These are phyloP conservation scores for Trissolcus japonicus DNA, from an alignment of 2,888 invertebrate genomes.

Conservation along the genomic window DNA sequence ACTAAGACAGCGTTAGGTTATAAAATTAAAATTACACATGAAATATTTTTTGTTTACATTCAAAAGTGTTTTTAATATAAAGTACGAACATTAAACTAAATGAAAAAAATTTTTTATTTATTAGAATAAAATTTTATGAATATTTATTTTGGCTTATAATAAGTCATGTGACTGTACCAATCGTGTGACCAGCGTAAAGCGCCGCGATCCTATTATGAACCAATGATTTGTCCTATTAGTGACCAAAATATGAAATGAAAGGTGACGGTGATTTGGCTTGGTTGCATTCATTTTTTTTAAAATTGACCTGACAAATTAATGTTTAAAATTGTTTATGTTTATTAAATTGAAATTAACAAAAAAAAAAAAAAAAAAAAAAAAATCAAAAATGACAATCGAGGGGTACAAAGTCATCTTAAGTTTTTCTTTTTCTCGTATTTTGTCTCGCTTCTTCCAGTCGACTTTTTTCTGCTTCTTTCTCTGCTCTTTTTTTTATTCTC, in stretches of 20 bases:
- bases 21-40: not conserved
- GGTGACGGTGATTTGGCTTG: not conserved
- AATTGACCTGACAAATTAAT: not conserved
- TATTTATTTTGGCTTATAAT: not conserved
- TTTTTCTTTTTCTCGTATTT: not conserved
- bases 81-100: not conserved
- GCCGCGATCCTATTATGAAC: not conserved
- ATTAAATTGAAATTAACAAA: no score
- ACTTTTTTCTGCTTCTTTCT: not conserved
- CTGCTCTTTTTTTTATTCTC: not conserved
- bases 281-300: not conserved
- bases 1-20: not conserved
- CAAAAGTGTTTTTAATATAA: not conserved
- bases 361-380: no score
- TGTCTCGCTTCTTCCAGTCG: not conserved
- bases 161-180: not conserved
- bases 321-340: not conserved
- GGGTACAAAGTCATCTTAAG: not conserved
- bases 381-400: not conserved
- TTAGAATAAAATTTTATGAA: not conserved
- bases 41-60: not conserved
- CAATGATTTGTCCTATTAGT: not conserved
- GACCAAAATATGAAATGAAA: not conserved
- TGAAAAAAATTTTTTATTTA: not conserved
- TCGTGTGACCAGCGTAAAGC: conserved; percentile 1